phyloP scores from a whole-genome alignment of 2,797 vertebrate genomes.

The Fratercula arctica region DNA sequence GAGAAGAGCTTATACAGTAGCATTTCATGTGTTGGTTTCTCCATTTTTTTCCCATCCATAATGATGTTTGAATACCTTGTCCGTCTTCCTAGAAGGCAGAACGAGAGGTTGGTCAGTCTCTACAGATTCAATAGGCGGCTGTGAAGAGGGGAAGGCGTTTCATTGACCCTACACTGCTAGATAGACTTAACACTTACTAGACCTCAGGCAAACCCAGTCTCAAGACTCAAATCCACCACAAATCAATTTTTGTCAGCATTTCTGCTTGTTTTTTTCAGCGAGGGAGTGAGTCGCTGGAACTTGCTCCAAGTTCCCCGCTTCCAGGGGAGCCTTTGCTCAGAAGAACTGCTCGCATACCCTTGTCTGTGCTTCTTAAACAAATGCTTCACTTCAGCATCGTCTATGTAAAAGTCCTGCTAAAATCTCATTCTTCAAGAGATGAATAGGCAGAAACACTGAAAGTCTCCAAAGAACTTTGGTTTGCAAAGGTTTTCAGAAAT shows the following conservation, averaged over 20 bases:
- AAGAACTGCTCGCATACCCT: too few species aligned
- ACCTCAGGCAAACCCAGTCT: not conserved
- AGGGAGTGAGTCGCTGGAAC: not conserved
- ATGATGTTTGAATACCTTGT: not conserved
- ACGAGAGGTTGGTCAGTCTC: not conserved
- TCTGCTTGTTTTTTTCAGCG: not conserved
- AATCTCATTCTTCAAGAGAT: not conserved
- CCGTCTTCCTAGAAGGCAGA: not conserved
- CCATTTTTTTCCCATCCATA: not conserved
- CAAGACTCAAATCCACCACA: not conserved
- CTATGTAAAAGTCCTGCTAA: not conserved
- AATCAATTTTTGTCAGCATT: not conserved
- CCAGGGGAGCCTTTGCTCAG: not conserved
- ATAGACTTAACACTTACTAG: not conserved
- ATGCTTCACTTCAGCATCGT: not conserved
- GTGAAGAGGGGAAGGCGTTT: not conserved
- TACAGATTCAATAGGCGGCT: not conserved
- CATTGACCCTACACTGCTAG: not conserved
- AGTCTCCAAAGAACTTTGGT: not conserved
- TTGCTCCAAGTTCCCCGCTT: not conserved
- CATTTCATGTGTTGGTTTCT: not conserved
- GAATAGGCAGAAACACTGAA: not conserved
- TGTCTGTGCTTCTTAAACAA: not conserved
- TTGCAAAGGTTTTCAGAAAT: not conserved
- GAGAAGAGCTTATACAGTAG: not conserved